Conservation (phyloP, 2,797 vertebrate species). For the Loris lydekkerianus region DNA sequence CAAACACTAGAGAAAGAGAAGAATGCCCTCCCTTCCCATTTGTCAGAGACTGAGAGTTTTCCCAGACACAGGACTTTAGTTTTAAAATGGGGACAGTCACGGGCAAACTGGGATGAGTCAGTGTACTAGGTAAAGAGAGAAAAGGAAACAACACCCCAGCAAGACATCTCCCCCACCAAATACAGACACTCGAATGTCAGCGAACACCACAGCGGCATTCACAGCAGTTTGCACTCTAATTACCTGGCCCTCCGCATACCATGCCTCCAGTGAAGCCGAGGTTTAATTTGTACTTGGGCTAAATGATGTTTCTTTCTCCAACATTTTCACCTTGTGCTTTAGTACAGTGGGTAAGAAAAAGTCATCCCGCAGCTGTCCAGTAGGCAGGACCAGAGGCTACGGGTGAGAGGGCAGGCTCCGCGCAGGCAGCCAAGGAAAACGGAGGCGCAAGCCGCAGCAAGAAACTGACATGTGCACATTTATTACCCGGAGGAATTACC, state of each 20-base stretch:
- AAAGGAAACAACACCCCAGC: background rate
- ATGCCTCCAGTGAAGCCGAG: background rate
- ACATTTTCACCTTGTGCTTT: background rate
- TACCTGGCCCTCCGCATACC: background rate
- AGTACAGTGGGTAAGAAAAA: background rate
- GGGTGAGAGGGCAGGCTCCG: accelerated
- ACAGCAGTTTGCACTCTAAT: background rate
- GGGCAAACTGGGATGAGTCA: background rate
- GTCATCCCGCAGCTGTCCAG: background rate
- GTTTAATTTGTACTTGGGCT: background rate
- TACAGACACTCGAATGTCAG: background rate
- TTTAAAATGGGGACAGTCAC: background rate
- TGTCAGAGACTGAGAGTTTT: background rate
- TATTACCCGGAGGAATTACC: background rate
- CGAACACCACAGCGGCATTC: background rate
- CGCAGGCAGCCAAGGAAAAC: background rate
- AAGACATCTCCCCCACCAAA: background rate
- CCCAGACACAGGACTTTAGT: background rate
- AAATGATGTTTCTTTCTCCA: background rate
- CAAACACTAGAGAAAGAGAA: background rate
- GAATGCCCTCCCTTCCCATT: accelerated
- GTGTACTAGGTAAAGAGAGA: background rate
- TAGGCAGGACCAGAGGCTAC: background rate
- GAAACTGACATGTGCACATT: background rate
- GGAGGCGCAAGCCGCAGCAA: background rate